Evolutionary conservation across 2,888 invertebrate genomes (phyloP), one percentile per base, ranked within the genome.

Genomic region (Dichetophora obliterata): DNA sequence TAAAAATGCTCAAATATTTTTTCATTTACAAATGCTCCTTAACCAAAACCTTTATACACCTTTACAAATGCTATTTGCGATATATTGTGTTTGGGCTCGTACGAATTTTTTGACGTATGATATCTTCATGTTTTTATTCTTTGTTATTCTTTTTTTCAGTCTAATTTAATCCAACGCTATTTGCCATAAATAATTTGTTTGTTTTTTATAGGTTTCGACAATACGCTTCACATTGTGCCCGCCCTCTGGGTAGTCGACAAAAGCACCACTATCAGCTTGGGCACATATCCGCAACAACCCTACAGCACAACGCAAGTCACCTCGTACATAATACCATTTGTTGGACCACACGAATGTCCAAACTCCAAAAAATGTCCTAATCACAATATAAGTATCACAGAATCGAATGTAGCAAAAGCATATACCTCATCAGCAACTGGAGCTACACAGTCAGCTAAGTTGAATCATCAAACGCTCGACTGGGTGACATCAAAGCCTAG

Each of bases 301-400:
- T 89, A 88, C 78, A 86, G 86, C 82, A 84, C 85, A 65, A 86
- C 85, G 43, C 86, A 89, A 82, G 88, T 90, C 50, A 89, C 89
- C 54, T 90, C 90, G 75, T 90, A 88, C 78, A 87, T 89, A 59
- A 88, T 90, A 81, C 90, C 90, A 2, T 90, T 90, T 80, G 88
- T 89, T 31, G 89, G 89, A 0, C 89, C 90, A 0, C 90, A 90
- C 75, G 89, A 89, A 80, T 90, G 90, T 69, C 89, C 90, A 48
- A 88, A 89, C 78, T 87, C 90, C 3, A 88, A 89, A 81, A 86
- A 87, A 71, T 89, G 90, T 59, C 89, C 89, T 3, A 89, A 89
- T 79, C 87, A 88, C 78, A 84, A 81, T 54, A 72, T 73, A 5
- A 43, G 8, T 61, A 75, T 27, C 3, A 65, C 11, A 19, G 52